phyloP scores from a whole-genome alignment of 2,797 vertebrate genomes.

The Premnoplex brunnescens region DNA sequence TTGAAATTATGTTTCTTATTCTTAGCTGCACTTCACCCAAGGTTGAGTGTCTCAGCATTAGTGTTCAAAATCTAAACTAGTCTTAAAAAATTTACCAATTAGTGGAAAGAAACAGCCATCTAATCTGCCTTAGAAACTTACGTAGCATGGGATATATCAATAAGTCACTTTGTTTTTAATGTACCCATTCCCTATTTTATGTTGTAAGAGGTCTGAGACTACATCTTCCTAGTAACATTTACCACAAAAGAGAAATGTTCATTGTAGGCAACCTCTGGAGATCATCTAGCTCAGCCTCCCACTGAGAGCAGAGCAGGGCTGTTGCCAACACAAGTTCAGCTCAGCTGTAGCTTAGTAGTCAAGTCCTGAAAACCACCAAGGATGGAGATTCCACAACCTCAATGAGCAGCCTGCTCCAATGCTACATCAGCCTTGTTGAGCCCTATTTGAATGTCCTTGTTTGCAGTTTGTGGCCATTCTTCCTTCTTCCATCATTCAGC shows the following conservation, averaged over 20 bases:
- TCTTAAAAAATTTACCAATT: background rate
- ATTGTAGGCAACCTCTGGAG: background rate
- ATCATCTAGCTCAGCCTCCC: background rate
- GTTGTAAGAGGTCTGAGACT: background rate
- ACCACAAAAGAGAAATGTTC: background rate
- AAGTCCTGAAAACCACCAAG: background rate
- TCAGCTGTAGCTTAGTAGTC: background rate
- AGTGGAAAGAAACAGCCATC: background rate
- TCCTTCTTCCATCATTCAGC: background rate
- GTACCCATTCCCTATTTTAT: background rate
- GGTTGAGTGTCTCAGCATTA: background rate
- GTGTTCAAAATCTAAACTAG: background rate
- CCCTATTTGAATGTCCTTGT: background rate
- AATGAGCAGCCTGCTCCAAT: background rate
- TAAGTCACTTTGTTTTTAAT: background rate
- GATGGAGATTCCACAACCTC: background rate
- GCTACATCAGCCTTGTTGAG: background rate
- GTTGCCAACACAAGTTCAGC: background rate
- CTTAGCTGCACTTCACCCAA: background rate
- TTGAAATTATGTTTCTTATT: background rate
- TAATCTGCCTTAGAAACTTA: background rate
- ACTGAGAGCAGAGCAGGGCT: background rate
- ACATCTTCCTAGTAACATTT: background rate
- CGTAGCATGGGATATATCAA: background rate
- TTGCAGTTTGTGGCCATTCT: background rate